These are phyloP conservation scores for Phaenicophaeus curvirostris DNA, from an alignment of 2,797 vertebrate genomes.

Conservation along the genomic window DNA sequence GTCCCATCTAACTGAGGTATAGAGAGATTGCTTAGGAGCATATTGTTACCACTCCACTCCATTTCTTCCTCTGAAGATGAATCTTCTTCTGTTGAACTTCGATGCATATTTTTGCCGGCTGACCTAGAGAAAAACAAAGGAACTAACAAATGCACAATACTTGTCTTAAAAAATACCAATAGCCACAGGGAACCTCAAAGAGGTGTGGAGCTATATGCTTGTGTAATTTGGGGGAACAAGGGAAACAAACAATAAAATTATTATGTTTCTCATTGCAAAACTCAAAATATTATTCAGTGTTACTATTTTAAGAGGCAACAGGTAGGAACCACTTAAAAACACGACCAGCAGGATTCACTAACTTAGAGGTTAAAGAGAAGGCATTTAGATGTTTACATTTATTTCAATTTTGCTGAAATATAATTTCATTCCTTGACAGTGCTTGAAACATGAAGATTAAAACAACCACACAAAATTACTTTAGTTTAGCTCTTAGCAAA, in stretches of 20 bases:
- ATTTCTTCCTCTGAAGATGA: conserved; percentile 93
- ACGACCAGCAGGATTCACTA: background rate
- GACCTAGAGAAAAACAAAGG: conserved; percentile 65
- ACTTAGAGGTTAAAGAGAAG: background rate
- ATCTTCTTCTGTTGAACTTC: conserved; percentile 86
- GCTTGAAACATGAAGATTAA: background rate
- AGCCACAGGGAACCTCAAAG: background rate
- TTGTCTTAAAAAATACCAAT: background rate
- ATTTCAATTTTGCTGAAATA: background rate
- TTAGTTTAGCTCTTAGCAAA: background rate
- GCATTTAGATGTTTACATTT: background rate
- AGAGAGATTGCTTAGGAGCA: conserved; percentile 87
- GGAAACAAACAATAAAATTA: background rate
- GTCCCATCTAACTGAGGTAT: conserved; percentile 98
- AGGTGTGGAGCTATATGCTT: background rate
- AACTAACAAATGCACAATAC: background rate
- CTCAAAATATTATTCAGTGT: background rate
- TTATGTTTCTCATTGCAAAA: background rate
- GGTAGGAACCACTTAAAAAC: background rate
- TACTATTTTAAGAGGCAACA: background rate
- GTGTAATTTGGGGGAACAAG: background rate
- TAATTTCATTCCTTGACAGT: background rate
- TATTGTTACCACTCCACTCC: conserved; percentile 89
- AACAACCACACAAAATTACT: background rate
- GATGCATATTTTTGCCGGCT: conserved; percentile 79